Base-by-base conservation (phyloP, 2,888 invertebrate species). In the Caenorhabditis sinica region DNA sequence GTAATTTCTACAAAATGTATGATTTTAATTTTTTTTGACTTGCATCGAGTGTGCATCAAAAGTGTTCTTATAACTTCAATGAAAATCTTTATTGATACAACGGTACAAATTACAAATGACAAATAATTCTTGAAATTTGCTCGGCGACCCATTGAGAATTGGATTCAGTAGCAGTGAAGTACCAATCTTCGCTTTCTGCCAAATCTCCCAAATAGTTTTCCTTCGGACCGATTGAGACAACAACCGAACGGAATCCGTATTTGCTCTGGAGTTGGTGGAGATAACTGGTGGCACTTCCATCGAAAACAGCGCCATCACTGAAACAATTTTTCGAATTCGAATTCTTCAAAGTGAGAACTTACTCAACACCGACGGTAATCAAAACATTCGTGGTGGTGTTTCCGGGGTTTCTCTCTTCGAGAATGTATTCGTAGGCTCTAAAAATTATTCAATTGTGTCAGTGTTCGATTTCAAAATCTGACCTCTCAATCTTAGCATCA, bases 61-160 rank as follows among this genome's bases (percentile, higher is more conserved):
- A n/a, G n/a, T n/a, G 33, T 36, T 9, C 9, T 9, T 36, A 45
- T 8, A 45, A 45, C 15, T 11, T 45, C 17, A 15, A 17, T 15
- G 45, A 13, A 45, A 45, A 17, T 15, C 0, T 45, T 45, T 3
- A 45, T 53, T 25, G 23, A 25, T n/a, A 53, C n/a, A 45, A 43
- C n/a, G 60, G n/a, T 9, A 40, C 20, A 30, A n/a, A 58, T 73
- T 49, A 81, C 53, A 81, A 73, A 56, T 73, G 68, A 65, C 82
- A 82, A 53, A 82, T 75, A 36, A 82, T 76, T 51, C 75, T 63
- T 0, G 82, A 82, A 58, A 82, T 82, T 63, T 82, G 75, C 43
- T 75, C 74, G n/a, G 75, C 82, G 17, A 75, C 79, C 79, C 79
- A 79, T 79, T 65, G 68, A 11, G 66, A 65, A n/a, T 73, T 74